phyloP scores from a whole-genome alignment of 2,888 invertebrate species.

The Acholoe squamosa region DNA sequence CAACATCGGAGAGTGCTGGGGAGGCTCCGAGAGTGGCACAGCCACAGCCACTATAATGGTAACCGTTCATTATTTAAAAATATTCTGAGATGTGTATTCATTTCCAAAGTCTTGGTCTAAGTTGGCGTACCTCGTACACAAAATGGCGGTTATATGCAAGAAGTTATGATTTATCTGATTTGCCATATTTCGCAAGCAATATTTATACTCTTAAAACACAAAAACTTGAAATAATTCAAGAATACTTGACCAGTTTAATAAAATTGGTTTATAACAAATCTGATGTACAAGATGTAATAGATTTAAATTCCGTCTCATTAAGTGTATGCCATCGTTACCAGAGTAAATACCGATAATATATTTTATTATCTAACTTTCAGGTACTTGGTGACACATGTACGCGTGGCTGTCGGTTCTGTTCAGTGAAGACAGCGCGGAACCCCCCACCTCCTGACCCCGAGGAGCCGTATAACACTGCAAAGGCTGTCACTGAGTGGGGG shows the following conservation, averaged over 20 bases:
- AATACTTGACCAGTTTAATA: no score
- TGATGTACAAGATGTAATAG: no score
- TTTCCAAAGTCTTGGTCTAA: no score
- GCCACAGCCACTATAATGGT: slow-evolving; percentile 99
- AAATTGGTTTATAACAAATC: no score
- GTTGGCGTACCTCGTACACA: no score
- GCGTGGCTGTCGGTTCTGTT: slow-evolving; percentile 98
- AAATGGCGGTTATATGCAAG: no score
- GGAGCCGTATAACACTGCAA: slow-evolving; percentile 96
- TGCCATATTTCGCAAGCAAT: no score
- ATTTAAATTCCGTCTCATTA: no score
- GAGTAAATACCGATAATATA: neutral
- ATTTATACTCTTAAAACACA: no score
- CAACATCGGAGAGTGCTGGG: slow-evolving; percentile 96
- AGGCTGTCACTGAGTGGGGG: slow-evolving; percentile 96
- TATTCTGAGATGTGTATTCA: neutral
- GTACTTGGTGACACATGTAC: slow-evolving; percentile 99
- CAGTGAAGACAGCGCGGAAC: slow-evolving; percentile 95
- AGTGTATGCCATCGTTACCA: neutral
- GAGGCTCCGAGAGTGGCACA: slow-evolving; percentile 91
- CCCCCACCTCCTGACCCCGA: slow-evolving; percentile 93
- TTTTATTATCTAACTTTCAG: slow-evolving; percentile 84
- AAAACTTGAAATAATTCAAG: no score
- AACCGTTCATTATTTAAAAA: slow-evolving; percentile 71
- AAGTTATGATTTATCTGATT: no score